Base-by-base conservation (phyloP, 1,140 invertebrate genomes). In the Matsumurasca onukii region DNA sequence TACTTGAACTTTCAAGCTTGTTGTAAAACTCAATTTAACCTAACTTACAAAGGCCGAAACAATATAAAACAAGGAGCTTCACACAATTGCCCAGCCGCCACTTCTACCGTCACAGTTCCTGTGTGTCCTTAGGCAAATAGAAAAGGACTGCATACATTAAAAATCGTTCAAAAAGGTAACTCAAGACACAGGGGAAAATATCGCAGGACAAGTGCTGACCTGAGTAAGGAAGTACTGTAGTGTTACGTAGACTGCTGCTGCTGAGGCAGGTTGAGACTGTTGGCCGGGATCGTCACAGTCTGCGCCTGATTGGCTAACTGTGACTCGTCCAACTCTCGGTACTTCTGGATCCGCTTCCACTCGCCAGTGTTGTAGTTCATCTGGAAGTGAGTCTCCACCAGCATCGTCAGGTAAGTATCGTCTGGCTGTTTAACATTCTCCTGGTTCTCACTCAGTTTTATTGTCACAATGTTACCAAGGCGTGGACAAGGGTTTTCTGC, bases 331-430 rank as follows among this genome's bases (percentile, higher is more conserved):
- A 74, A n/a, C 24, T 73, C 71, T 22, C 88, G 79, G 76, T 88
- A 89, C 75, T 96, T 97, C 76, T 94, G 93, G 63, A 97, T 91
- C 39, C 92, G 81, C 74, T 95, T 96, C 93, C 94, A 97, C 78
- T 96, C 93, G 0, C 94, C 94, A 67, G 93, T 95, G 71, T 89
- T 91, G 80, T 97, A 97, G 80, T 98, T 97, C 94, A 98, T 97
- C 81, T 97, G 94, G 85, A 97, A 97, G 80, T 95, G 94, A 15
- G 92, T 95, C 78, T 98, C 94, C 0, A 92, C 91, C 51, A 93
- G 82, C 0, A 87, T 86, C 5, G 69, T 66, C 0, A 90, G 80
- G 61, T 86, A 86, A 0, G 86, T 88, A 68, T 90, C 89, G 77
- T 92, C 91, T 0, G 87, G 78, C 73, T 94, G 90, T 5, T 85